These are phyloP conservation scores for Sciurus vulgaris DNA, from an alignment of 2,797 vertebrate species.

Conservation along the genomic window DNA sequence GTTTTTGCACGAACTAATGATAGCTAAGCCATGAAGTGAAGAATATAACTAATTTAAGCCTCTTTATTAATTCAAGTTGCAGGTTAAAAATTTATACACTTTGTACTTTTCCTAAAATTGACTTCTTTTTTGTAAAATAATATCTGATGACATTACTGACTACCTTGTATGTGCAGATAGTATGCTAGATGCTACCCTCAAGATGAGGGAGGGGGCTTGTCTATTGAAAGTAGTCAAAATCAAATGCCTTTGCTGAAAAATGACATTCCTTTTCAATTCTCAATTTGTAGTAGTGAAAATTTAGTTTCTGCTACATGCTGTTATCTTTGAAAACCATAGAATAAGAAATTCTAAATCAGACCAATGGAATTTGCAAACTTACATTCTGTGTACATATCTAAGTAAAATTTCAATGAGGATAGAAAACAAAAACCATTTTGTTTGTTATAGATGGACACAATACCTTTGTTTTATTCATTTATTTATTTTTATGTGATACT, in stretches of 20 bases:
- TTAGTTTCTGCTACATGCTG: not conserved
- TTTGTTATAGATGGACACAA: too few species aligned
- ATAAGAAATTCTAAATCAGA: constrained; percentile 48
- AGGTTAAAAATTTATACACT: not conserved
- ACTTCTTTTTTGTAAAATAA: not conserved
- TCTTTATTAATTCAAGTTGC: constrained; percentile 23
- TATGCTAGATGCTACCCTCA: not conserved
- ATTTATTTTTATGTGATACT: too few species aligned
- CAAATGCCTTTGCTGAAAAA: constrained; percentile 35
- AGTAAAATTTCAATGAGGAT: constrained; percentile 9
- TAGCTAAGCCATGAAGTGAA: not conserved
- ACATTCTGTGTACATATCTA: not conserved
- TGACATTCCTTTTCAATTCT: constrained; percentile 20
- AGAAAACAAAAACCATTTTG: not conserved
- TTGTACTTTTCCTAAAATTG: constrained; percentile 28
- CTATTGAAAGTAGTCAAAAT: not conserved
- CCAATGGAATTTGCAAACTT: constrained; percentile 44
- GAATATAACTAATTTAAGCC: constrained; percentile 8
- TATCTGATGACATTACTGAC: not conserved
- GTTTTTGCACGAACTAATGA: not conserved
- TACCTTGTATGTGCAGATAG: not conserved
- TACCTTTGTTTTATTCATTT: too few species aligned
- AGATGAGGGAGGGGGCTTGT: not conserved
- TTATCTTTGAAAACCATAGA: not conserved
- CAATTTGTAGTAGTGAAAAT: not conserved